Base-by-base conservation (phyloP, 2,888 invertebrate genomes). In the Nineta flava region DNA sequence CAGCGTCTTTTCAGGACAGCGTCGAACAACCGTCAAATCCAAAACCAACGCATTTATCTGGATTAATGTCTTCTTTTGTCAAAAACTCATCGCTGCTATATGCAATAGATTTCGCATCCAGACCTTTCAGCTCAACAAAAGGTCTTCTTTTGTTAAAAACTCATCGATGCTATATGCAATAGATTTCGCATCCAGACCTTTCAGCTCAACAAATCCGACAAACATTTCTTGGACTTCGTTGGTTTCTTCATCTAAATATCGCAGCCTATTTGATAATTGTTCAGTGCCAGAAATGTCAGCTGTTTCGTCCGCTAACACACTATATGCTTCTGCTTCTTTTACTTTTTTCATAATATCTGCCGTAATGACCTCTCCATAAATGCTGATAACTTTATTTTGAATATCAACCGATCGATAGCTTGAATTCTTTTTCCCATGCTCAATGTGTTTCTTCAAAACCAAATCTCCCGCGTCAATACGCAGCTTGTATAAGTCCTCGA, bases 301-400 rank as follows among this genome's bases (percentile, higher is more conserved):
- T 47, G 57, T 56, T 54, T 59, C 55, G 50, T 58, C 57, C 16
- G 56, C 57, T 47, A 59, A 52, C 12, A 60, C 50, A 19, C 52
- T 52, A 53, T 54, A 59, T 21, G 54, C 53, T 50, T 38, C 35
- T 47, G 57, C 54, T 49, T 53, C 26, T 50, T 59, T 57, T n/a
- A 55, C 55, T 42, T 55, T 51, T 42, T 52, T 49, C 31, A 61
- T 55, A 53, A 61, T 56, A 21, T 57, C 51, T 45, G 55, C 56
- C 53, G 54, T 57, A 43, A 57, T 53, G 38, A n/a, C n/a, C n/a
- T 51, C 52, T 19, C 57, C 58, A 57, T 58, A 62, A 35, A 58
- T 51, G 32, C 47, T 46, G 46, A 61, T 57, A 38, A 60, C 52
- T 56, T 62, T 57, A 56, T 62, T 63, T 60, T 63, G 60, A 48